Evolutionary conservation across 92 coral and sea anemone species (phyloP), one percentile per base, ranked within the genome.

Genomic region (Porites divaricata): DNA sequence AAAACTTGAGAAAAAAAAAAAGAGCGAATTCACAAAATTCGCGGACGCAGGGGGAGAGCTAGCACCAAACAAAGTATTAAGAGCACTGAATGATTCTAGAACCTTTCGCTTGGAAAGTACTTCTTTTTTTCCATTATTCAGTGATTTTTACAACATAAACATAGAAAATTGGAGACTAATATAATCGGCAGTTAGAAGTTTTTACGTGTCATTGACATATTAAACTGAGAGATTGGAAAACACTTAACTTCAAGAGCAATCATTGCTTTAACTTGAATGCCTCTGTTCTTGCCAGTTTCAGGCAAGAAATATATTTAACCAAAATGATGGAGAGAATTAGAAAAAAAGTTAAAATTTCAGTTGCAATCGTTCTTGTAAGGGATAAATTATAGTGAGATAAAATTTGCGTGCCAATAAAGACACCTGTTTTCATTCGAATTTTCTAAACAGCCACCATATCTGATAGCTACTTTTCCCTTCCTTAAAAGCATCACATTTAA

Each of bases 371-470:
- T 23, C 49, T 23, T 10, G 48, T 73, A 24, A 51, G 41, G 10
- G 28, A 76, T 25, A 76, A 68, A 8, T 67, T 68, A 51, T 22
- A 63, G 17, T 12, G 50, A 28, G 9, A 25, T 4, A 28, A 62
- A 67, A 79, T 53, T 62, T 53, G 16, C 12, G 70, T 51, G 85
- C 21, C 17, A n/a, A 12, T 12, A 59, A 35, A 73, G 51, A 52
- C 86, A 82, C 86, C 79, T 61, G 86, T 72, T 15, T 41, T 59
- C 13, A 54, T n/a, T 53, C 22, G 77, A 70, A 23, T 70, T 49
- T 49, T 82, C 79, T 72, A 63, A 82, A 63, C 79, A 21, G 71
- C 79, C 86, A 82, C 86, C 86, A 21, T 80, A 61, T 56, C 35
- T 59, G 17, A 41, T 11, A 22, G 13, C 12, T 77, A 72, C 53